phyloP scores from a whole-genome alignment of 1,140 invertebrate species.

The Odontomachus brunneus region DNA sequence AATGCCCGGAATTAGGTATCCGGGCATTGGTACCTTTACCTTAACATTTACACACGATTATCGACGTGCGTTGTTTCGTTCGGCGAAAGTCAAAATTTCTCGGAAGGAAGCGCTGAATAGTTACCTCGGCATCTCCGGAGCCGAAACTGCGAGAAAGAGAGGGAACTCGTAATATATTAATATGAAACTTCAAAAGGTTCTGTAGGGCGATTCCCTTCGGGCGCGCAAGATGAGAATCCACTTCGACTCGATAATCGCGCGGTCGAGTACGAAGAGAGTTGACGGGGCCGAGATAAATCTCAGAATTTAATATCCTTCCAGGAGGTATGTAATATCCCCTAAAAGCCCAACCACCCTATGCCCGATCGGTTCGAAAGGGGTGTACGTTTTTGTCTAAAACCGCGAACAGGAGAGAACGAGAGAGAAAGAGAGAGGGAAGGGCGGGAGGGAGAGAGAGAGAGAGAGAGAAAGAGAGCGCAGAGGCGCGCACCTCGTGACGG shows the following conservation, averaged over 20 bases:
- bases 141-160: conserved; percentile 1
- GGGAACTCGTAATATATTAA: conserved; percentile 41
- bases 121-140: not conserved
- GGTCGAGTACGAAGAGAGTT: conserved; percentile 63
- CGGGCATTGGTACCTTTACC: too few relatives aligned
- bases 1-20: too few relatives aligned
- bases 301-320: conserved; percentile 83
- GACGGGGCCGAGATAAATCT: conserved; percentile 79
- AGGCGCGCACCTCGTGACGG: conserved; percentile 9
- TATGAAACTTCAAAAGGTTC: conserved; percentile 48
- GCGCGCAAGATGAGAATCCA: conserved; percentile 46
- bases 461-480: too few relatives aligned
- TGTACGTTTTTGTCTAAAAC: conserved; percentile 68
- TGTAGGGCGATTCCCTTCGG: conserved; percentile 30
- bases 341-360: conserved; percentile 71
- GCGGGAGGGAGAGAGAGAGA: too few relatives aligned
- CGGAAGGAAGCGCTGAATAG: too few relatives aligned
- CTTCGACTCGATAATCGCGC: conserved; percentile 66
- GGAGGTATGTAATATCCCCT: conserved; percentile 81
- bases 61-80: not conserved
- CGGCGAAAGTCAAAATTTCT: too few relatives aligned
- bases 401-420: not conserved
- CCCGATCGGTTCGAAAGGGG: not conserved
- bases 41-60: too few relatives aligned
- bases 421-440: too few relatives aligned